Conservation (phyloP, 2,888 invertebrate genomes). For the Drosophila kuntzei region DNA sequence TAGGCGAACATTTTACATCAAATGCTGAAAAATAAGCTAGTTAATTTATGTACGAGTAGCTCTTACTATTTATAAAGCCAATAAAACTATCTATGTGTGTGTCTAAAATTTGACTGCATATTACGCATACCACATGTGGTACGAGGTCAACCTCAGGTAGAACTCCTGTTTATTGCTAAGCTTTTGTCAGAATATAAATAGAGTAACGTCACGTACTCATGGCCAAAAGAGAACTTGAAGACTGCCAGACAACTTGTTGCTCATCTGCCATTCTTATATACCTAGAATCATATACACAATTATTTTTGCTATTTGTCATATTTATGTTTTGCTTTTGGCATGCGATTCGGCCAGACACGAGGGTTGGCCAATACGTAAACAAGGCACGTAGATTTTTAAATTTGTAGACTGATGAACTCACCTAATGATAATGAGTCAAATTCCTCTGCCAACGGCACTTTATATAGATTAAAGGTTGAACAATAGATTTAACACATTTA, state of each 20-base stretch:
- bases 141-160: constrained; percentile 1
- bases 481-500: not conserved
- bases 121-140: constrained; percentile 34
- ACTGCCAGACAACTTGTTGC: constrained; percentile 56
- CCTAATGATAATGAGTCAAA: constrained; percentile 1
- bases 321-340: constrained; percentile 42
- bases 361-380: constrained; percentile 42
- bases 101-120: constrained; percentile 10
- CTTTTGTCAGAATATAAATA: constrained; percentile 32
- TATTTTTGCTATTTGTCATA: constrained; percentile 38
- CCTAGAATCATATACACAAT: not conserved
- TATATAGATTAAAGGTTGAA: no score
- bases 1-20: constrained; percentile 30
- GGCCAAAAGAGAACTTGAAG: constrained; percentile 27
- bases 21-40: constrained; percentile 51
- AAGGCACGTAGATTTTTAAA: constrained; percentile 25
- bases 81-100: constrained; percentile 42
- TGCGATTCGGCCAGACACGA: constrained; percentile 10
- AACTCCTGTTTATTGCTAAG: constrained; percentile 4
- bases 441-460: not conserved
- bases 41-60: constrained; percentile 46
- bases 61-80: constrained; percentile 47
- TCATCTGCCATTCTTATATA: constrained; percentile 26
- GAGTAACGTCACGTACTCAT: constrained; percentile 39
- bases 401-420: constrained; percentile 25